A percentile compares a stretch with the other conserved stretches of the same genome.
Conservation (phyloP, 2,797 vertebrate genomes). For the Borostomias antarcticus region DNA sequence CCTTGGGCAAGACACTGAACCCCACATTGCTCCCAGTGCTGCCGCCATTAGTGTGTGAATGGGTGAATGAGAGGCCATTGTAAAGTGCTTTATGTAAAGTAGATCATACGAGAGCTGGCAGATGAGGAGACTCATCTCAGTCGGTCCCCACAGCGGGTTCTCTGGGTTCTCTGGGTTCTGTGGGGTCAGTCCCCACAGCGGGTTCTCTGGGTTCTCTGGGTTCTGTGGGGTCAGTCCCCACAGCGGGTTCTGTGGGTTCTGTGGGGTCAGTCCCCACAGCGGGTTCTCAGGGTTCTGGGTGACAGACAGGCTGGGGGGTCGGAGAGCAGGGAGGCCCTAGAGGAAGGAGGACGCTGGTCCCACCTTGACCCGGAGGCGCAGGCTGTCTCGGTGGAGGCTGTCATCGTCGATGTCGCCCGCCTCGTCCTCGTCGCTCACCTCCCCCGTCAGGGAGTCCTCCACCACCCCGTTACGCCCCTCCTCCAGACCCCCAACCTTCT, state of each 20-base stretch:
- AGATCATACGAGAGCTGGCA: background rate
- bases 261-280: no score
- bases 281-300: no score
- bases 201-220: no score
- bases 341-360: background rate
- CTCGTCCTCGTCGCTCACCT: conserved; percentile 80
- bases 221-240: no score
- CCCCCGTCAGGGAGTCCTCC: conserved; percentile 69
- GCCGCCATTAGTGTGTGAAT: no score
- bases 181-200: no score
- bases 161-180: no score
- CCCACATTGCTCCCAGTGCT: no score
- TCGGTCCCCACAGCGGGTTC: no score
- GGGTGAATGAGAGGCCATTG: no score
- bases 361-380: conserved; percentile 74
- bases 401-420: conserved; percentile 75
- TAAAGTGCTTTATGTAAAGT: background rate
- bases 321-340: background rate
- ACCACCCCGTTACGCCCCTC: conserved; percentile 68
- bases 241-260: no score
- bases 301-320: background rate
- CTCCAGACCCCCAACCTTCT: conserved; percentile 84
- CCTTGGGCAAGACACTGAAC: no score
- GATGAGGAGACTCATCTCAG: background rate
- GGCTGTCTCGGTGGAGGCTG: conserved; percentile 64